Evolutionary conservation across 2,113 vertebrate species (phyloP).

Genomic region (Epinephelus lanceolatus): DNA sequence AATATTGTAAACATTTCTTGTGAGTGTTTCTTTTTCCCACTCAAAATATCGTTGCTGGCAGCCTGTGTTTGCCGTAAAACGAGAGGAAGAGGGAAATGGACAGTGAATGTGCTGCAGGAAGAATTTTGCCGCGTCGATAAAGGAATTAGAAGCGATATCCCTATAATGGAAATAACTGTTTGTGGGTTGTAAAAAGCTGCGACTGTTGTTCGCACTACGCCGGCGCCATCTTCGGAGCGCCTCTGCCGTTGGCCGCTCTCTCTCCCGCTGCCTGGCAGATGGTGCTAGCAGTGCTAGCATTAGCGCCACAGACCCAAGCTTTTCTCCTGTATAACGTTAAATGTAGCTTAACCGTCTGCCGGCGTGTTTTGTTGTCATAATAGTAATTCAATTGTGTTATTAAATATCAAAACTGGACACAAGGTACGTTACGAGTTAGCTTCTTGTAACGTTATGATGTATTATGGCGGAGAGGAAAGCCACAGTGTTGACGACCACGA

Average conservation of each 20-base stretch:
- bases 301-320: slow-evolving; percentile 36
- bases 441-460: neutral
- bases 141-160: neutral
- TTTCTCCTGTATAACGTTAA: neutral
- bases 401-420: neutral
- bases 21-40: slow-evolving; percentile 7
- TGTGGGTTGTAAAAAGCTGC: slow-evolving; percentile 18
- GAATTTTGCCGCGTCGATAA: neutral
- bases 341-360: no score
- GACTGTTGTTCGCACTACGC: slow-evolving; percentile 32
- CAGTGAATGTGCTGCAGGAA: neutral
- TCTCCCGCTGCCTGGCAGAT: slow-evolving; percentile 61
- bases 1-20: slow-evolving; percentile 65
- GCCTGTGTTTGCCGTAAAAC: slow-evolving; percentile 35
- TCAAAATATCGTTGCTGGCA: slow-evolving; percentile 3
- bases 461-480: neutral
- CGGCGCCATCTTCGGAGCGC: slow-evolving; percentile 79
- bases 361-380: neutral
- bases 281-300: slow-evolving; percentile 64
- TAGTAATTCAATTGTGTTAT: no score
- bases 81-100: slow-evolving; percentile 22
- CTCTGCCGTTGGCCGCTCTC: slow-evolving; percentile 56
- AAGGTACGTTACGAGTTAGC: neutral
- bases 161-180: neutral
- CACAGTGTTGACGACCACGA: neutral